phyloP scores from a whole-genome alignment of 2,888 invertebrate species.

The Petrolisthes manimaculis region DNA sequence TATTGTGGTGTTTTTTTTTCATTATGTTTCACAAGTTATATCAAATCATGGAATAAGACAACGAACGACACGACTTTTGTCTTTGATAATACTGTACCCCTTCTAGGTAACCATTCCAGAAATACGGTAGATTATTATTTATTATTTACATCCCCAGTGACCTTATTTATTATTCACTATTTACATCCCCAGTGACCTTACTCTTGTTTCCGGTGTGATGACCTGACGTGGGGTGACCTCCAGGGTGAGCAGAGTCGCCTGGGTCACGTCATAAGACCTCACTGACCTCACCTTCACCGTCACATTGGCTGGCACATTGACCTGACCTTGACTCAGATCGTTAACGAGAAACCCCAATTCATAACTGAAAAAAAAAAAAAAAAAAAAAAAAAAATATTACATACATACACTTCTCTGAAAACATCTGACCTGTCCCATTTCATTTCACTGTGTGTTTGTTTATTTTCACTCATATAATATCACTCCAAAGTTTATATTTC shows the following conservation, averaged over 20 bases:
- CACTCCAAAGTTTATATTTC: not conserved
- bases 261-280: slow-evolving; percentile 20
- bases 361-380: slow-evolving; percentile 11
- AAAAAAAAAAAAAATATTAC: not conserved
- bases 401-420: not conserved
- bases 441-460: too few species aligned
- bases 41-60: too few species aligned
- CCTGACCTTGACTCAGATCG: slow-evolving; percentile 47
- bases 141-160: not conserved
- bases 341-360: slow-evolving; percentile 39
- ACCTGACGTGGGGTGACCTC: slow-evolving; percentile 23
- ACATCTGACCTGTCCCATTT: not conserved
- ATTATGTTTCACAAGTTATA: too few species aligned
- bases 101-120: not conserved
- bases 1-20: too few species aligned
- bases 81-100: not conserved
- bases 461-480: not conserved
- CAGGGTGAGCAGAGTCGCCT: slow-evolving; percentile 35
- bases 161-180: not conserved
- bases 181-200: not conserved
- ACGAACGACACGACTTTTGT: too few species aligned
- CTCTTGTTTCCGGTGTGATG: slow-evolving; percentile 12
- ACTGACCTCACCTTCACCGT: slow-evolving; percentile 47
- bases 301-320: slow-evolving; percentile 43
- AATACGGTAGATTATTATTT: too few species aligned